These are phyloP conservation scores for Nannobrachium achirus DNA, from an alignment of 2,113 vertebrate species.

Conservation along the genomic window DNA sequence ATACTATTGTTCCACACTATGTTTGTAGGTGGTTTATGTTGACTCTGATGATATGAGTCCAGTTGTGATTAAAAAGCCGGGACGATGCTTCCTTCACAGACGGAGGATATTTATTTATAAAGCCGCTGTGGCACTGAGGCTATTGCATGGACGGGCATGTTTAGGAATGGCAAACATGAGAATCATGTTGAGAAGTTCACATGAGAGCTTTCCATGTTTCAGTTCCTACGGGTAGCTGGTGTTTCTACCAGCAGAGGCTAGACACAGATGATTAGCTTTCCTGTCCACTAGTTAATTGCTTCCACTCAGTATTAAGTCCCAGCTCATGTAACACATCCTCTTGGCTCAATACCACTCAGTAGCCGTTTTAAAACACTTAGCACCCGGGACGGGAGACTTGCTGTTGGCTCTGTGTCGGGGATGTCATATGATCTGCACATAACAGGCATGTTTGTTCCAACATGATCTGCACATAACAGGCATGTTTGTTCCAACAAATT, in stretches of 20 bases:
- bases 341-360: background rate
- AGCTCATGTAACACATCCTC: background rate
- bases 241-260: conserved; percentile 34
- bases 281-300: conserved; percentile 18
- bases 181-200: conserved; percentile 5
- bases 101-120: conserved; percentile 14
- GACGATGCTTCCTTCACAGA: conserved; percentile 33
- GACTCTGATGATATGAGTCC: conserved; percentile 16
- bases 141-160: background rate
- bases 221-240: conserved; percentile 16
- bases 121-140: background rate
- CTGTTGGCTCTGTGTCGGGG: conserved; percentile 25
- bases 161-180: conserved; percentile 14
- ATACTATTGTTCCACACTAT: conserved; percentile 20
- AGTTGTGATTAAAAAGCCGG: conserved; percentile 18
- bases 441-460: conserved; percentile 19
- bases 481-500: conserved; percentile 22
- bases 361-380: conserved; percentile 1
- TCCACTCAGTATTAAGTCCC: conserved; percentile 11
- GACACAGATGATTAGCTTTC: conserved; percentile 10
- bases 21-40: conserved; percentile 2
- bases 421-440: background rate
- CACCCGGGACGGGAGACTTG: background rate
- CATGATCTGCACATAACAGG: background rate
- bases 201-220: conserved; percentile 22